Evolutionary conservation across 1,140 invertebrate genomes (phyloP).

Genomic region (Wiebesia pumilae): DNA sequence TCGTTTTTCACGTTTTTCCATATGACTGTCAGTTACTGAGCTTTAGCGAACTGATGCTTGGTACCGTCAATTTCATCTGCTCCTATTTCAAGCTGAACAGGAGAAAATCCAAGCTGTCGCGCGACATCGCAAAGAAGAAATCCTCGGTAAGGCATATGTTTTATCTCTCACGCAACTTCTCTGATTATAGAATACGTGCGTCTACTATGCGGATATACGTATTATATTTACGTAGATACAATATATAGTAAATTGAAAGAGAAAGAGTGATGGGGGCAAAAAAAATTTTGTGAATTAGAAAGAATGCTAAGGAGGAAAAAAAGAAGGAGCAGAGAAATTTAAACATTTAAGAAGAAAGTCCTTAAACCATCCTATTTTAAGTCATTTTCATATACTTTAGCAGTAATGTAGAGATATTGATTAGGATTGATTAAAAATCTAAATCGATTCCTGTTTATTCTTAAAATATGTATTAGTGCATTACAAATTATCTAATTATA

Average conservation of each 20-base stretch:
- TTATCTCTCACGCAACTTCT: slow-evolving; percentile 23
- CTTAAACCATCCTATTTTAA: too few relatives aligned
- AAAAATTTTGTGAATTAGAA: too few relatives aligned
- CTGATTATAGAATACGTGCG: slow-evolving; percentile 35
- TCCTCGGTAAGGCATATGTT: slow-evolving; percentile 41
- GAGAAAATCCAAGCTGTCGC: not conserved
- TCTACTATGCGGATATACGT: slow-evolving; percentile 8
- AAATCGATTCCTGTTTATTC: too few relatives aligned
- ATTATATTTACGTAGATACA: not conserved
- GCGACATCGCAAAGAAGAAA: slow-evolving; percentile 9
- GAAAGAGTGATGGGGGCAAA: not conserved
- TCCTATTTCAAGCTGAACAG: not conserved
- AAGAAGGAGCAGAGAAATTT: too few relatives aligned
- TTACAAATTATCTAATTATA: too few relatives aligned
- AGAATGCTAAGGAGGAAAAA: too few relatives aligned
- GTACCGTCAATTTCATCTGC: not conserved
- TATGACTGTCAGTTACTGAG: not conserved
- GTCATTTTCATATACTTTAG: too few relatives aligned
- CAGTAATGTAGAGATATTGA: too few relatives aligned
- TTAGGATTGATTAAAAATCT: too few relatives aligned
- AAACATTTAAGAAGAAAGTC: too few relatives aligned
- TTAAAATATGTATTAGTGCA: too few relatives aligned
- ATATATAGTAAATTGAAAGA: not conserved
- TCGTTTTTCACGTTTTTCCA: not conserved
- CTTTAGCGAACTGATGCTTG: not conserved